These are phyloP conservation scores for Melozone crissalis DNA, from an alignment of 2,113 vertebrate genomes.

Conservation along the genomic window DNA sequence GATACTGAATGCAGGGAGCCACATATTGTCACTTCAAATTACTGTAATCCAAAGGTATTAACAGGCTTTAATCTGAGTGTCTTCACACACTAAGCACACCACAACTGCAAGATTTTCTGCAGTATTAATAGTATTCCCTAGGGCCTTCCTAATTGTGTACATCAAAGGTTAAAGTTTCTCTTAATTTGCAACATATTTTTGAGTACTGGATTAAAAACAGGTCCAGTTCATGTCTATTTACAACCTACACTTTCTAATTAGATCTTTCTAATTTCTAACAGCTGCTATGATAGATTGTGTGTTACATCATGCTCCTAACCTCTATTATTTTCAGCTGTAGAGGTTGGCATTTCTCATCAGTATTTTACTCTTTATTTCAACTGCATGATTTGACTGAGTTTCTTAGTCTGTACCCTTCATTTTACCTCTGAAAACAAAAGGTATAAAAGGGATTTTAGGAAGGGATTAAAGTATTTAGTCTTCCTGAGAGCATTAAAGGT, in stretches of 20 bases:
- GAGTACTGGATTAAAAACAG: neutral
- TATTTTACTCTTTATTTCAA: slow-evolving; percentile 5
- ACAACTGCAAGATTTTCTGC: neutral
- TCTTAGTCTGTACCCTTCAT: neutral
- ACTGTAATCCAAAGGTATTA: neutral
- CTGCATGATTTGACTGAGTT: neutral
- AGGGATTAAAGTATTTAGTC: slow-evolving; percentile 37
- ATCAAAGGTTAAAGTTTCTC: neutral
- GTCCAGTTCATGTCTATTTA: neutral
- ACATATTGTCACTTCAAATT: neutral
- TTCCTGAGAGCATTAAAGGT: neutral
- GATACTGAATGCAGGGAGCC: neutral
- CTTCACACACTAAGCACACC: neutral
- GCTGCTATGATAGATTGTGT: neutral
- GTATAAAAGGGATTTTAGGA: slow-evolving; percentile 3
- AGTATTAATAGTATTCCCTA: neutral
- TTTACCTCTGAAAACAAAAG: slow-evolving; percentile 1
- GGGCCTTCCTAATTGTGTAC: neutral
- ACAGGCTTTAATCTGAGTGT: neutral
- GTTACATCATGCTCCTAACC: neutral
- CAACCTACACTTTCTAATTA: neutral
- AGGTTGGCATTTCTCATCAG: neutral
- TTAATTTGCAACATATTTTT: neutral
- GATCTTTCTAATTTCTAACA: neutral
- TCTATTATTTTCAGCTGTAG: neutral